Evolutionary conservation across 2,113 vertebrate species (phyloP).

Genomic region (Pagrus major): DNA sequence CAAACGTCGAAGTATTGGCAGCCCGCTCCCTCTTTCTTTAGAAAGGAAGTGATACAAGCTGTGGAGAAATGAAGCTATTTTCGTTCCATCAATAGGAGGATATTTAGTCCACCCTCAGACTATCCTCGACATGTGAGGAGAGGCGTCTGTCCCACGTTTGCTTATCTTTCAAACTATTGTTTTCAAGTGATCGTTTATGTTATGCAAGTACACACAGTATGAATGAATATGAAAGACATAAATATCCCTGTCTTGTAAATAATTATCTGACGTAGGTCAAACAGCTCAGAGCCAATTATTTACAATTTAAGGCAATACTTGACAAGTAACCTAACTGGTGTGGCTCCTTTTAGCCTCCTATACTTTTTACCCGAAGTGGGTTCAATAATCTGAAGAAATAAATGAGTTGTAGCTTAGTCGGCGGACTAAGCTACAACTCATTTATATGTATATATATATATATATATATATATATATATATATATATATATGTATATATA

Average conservation of each 20-base stretch:
- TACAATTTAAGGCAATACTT: not conserved
- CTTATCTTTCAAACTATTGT: constrained; percentile 73
- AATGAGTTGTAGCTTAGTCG: too few relatives aligned
- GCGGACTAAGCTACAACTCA: too few relatives aligned
- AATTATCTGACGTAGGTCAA: constrained; percentile 41
- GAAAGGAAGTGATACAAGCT: constrained; percentile 39
- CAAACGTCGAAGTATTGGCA: not conserved
- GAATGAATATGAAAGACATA: constrained; percentile 27
- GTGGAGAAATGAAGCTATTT: constrained; percentile 59
- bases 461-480: too few relatives aligned
- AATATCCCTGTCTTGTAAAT: constrained; percentile 32
- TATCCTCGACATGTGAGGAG: constrained; percentile 22
- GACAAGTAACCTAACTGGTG: not conserved
- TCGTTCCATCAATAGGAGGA: constrained; percentile 74
- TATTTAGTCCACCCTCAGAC: constrained; percentile 63
- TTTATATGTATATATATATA: too few relatives aligned
- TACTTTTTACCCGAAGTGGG: too few relatives aligned
- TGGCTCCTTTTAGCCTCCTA: not conserved
- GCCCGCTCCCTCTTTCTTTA: constrained; percentile 12
- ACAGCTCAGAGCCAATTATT: constrained; percentile 34
- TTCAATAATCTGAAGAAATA: too few relatives aligned
- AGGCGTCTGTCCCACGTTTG: constrained; percentile 57
- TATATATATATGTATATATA: too few relatives aligned
- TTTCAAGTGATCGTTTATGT: constrained; percentile 47
- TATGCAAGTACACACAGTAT: constrained; percentile 18